phyloP scores from a whole-genome alignment of 2,113 vertebrate species.

The Gnathonemus echidnorhynchus region DNA sequence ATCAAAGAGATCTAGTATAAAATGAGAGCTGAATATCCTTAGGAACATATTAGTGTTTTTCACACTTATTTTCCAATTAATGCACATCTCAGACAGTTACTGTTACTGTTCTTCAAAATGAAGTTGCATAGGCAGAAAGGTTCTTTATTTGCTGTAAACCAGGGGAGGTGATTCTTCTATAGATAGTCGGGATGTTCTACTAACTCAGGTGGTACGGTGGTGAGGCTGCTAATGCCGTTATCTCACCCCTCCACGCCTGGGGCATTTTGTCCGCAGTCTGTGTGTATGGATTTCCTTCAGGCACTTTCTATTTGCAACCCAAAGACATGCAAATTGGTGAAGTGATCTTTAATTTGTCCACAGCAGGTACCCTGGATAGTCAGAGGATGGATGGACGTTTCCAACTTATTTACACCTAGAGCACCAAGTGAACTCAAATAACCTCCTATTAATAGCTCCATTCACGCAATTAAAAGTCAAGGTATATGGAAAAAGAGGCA shows the following conservation, averaged over 20 bases:
- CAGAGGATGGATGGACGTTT: background rate
- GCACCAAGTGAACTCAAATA: background rate
- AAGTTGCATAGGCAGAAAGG: background rate
- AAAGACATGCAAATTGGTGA: background rate
- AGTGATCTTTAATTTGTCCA: background rate
- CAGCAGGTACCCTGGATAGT: background rate
- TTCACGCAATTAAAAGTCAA: background rate
- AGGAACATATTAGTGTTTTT: background rate
- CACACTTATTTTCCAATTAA: background rate
- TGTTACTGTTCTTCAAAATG: background rate
- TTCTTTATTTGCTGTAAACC: background rate
- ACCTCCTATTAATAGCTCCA: background rate
- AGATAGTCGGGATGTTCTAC: background rate
- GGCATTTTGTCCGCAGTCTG: background rate
- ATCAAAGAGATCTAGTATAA: background rate
- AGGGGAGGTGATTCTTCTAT: background rate
- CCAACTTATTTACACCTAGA: background rate
- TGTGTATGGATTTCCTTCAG: background rate
- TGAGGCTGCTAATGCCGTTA: background rate
- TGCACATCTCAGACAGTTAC: background rate
- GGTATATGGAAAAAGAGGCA: background rate
- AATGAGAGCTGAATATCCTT: background rate
- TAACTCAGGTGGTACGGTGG: background rate
- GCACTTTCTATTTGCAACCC: background rate
- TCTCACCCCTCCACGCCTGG: background rate